Evolutionary conservation across 2,113 vertebrate species (phyloP).

Genomic region (Porphyrio hochstetteri): DNA sequence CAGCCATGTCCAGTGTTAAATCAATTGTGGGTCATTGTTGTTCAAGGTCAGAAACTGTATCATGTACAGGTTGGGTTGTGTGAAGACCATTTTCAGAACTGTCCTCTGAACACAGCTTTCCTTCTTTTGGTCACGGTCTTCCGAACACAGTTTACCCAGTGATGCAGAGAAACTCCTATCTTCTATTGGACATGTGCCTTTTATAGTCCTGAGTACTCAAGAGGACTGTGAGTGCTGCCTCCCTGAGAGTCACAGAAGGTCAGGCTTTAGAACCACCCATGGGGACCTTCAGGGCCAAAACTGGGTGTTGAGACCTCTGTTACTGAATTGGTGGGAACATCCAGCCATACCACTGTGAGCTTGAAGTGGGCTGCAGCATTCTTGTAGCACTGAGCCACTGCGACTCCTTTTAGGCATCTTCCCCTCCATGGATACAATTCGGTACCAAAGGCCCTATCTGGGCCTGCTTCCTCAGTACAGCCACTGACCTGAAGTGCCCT

Average conservation of each 20-base stretch:
- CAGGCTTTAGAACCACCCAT: neutral
- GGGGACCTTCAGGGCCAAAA: neutral
- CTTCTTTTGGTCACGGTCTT: fast-evolving
- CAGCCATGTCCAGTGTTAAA: neutral
- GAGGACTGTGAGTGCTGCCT: neutral
- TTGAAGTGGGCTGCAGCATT: neutral
- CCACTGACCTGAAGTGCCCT: neutral
- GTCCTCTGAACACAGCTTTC: neutral
- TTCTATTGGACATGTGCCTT: neutral
- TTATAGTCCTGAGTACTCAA: neutral
- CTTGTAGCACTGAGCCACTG: neutral
- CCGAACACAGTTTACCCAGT: neutral
- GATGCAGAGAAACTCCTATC: neutral
- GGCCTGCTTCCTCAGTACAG: neutral
- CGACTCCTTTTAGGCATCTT: neutral
- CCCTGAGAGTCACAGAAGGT: neutral
- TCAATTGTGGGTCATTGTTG: neutral
- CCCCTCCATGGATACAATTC: neutral
- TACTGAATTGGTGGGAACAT: neutral
- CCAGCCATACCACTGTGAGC: neutral
- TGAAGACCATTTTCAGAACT: neutral
- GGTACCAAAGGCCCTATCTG: neutral
- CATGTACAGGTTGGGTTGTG: neutral
- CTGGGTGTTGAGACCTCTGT: neutral
- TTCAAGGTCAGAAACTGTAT: neutral